phyloP scores from a whole-genome alignment of 2,888 invertebrate genomes.

The Diaphora mendica region DNA sequence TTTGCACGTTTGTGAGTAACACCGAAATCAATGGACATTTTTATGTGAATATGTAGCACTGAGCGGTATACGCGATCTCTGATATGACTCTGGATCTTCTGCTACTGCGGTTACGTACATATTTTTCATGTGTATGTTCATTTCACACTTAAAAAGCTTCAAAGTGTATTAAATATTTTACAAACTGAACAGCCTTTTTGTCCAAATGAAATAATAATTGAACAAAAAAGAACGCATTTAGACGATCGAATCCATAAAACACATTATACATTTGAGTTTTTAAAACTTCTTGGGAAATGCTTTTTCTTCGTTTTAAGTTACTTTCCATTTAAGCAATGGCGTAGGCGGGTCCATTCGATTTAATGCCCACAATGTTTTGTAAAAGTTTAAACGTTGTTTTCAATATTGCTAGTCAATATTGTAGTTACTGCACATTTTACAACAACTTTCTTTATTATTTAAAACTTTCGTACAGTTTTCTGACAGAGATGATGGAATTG shows the following conservation, averaged over 20 bases:
- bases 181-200: background rate
- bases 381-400: background rate
- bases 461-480: background rate
- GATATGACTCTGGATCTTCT: too few species aligned
- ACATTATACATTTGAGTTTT: background rate
- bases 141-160: background rate
- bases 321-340: conserved; percentile 2
- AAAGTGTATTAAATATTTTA: background rate
- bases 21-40: too few species aligned
- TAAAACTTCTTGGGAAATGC: background rate
- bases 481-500: background rate
- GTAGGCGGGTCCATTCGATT: background rate
- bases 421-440: background rate
- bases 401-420: background rate
- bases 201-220: background rate
- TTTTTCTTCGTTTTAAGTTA: conserved; percentile 4
- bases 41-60: too few species aligned
- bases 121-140: too few species aligned
- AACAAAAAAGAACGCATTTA: background rate
- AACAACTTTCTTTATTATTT: background rate
- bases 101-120: too few species aligned
- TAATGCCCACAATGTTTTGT: background rate
- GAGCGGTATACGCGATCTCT: too few species aligned
- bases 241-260: background rate
- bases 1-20: too few species aligned